These are phyloP conservation scores for Yponomeuta evonymella DNA, from an alignment of 2,888 invertebrate species.

Conservation along the genomic window DNA sequence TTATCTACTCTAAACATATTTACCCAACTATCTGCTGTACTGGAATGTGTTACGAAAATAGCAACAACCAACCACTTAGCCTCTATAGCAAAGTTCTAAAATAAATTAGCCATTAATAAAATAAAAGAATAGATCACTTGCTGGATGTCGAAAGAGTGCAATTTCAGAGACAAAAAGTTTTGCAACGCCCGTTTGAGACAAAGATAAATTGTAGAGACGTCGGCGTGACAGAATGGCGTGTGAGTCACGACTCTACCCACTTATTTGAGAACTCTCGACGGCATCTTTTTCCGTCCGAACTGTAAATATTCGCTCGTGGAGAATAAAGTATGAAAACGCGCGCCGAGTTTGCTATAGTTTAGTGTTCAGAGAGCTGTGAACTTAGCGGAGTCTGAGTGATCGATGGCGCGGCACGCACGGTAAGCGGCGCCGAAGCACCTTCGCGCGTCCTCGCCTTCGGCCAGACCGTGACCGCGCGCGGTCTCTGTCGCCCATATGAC, in stretches of 20 bases:
- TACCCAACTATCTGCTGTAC: background rate
- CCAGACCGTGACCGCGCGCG: slow-evolving; percentile 37
- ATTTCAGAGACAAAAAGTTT: background rate
- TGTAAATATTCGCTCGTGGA: background rate
- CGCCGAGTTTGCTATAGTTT: background rate
- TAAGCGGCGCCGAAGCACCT: slow-evolving; percentile 28
- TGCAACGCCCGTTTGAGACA: slow-evolving; percentile 1
- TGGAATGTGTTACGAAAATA: slow-evolving; percentile 12
- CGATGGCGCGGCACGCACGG: slow-evolving; percentile 29
- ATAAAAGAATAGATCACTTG: background rate
- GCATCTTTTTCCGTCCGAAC: background rate
- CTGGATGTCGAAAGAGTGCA: slow-evolving; percentile 1
- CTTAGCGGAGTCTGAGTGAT: background rate
- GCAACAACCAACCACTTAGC: background rate
- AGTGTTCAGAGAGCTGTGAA: background rate
- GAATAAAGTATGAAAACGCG: background rate
- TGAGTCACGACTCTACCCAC: slow-evolving; percentile 14
- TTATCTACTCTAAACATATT: slow-evolving; percentile 6
- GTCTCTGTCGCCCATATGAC: background rate
- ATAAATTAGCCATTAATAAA: background rate
- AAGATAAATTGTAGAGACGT: slow-evolving; percentile 7
- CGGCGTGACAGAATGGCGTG: slow-evolving; percentile 12
- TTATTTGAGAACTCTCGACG: background rate
- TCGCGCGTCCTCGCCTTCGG: slow-evolving; percentile 29
- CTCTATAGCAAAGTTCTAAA: background rate